Base-by-base conservation (phyloP, 2,797 vertebrate genomes). In the Erethizon dorsatum region DNA sequence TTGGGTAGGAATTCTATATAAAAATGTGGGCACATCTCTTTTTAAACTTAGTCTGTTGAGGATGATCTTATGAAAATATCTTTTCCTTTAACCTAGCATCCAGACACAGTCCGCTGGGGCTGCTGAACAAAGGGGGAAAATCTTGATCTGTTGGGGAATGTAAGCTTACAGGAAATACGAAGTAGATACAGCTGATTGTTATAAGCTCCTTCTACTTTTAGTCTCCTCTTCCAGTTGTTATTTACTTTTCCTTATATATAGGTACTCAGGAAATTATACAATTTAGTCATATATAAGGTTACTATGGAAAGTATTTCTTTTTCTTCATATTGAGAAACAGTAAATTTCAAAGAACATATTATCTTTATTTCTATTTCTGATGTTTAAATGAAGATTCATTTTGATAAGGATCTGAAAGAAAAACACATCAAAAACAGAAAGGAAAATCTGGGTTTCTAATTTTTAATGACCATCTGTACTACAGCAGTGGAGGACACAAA, bases 381-480 rank as follows among this genome's bases (percentile, higher is more conserved):
- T 91, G n/a, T 90, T 95, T 96, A 84, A 77, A 71, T 83, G 31
- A 82, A 28, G 69, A 59, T 77, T 80, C 54, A 52, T 95, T 92
- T 97, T 93, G 80, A 79, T 92, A 79, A 92, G 13, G 5, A 57
- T 95, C 45, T 94, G 41, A 92, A 90, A 80, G 83, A 65, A 90
- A 91, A 94, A 69, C 15, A 96, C 88, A 91, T 59, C 47, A 57
- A n/a, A 50, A 79, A 41, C 31, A 41, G 41, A 89, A 85, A 93
- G 37, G 47, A 84, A 65, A 71, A 47, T 8, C 65, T 73, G 65
- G 80, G 20, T 83, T 95, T 92, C 41, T 90, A 52, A 56, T 91
- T 95, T 77, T 96, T 85, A 94, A 52, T 75, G 52, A 67, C 52
- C 24, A 11, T 80, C 10, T 2, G 26, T 6, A 65, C 4, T 5